phyloP scores from a whole-genome alignment of 2,888 invertebrate species.

The Rotaria macrura region DNA sequence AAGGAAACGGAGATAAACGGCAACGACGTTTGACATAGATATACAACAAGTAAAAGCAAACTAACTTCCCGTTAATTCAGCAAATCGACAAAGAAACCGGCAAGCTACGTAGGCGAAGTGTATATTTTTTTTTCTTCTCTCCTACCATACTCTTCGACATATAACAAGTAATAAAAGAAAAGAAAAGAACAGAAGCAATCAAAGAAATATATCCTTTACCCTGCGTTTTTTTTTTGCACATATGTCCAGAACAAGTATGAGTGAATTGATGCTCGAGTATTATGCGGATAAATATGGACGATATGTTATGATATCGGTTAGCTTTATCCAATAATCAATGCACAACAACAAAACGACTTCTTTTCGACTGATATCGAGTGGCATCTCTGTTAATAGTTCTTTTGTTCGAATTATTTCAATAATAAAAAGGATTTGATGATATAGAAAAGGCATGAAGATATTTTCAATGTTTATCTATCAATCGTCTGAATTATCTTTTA shows the following conservation, averaged over 20 bases:
- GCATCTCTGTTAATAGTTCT: not conserved
- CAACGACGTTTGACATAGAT: not conserved
- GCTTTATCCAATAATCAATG: not conserved
- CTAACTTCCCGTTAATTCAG: not conserved
- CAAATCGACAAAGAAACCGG: not conserved
- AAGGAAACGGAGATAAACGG: not conserved
- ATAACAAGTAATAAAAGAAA: not conserved
- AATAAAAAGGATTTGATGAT: not conserved
- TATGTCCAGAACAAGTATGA: not conserved
- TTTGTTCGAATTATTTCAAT: not conserved
- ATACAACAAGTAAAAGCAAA: not conserved
- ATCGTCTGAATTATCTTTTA: not conserved
- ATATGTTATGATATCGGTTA: not conserved
- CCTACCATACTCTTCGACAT: not conserved
- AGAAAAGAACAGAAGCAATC: not conserved
- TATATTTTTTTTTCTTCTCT: not conserved
- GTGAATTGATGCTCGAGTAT: not conserved
- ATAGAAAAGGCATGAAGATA: too few species aligned
- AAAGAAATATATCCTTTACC: not conserved
- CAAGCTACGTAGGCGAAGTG: not conserved
- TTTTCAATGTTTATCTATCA: not conserved
- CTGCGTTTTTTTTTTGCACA: not conserved
- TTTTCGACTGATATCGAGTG: not conserved
- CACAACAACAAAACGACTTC: not conserved
- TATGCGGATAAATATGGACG: not conserved